Conservation (phyloP, 2,797 vertebrate genomes). For the Anguilla obscura region DNA sequence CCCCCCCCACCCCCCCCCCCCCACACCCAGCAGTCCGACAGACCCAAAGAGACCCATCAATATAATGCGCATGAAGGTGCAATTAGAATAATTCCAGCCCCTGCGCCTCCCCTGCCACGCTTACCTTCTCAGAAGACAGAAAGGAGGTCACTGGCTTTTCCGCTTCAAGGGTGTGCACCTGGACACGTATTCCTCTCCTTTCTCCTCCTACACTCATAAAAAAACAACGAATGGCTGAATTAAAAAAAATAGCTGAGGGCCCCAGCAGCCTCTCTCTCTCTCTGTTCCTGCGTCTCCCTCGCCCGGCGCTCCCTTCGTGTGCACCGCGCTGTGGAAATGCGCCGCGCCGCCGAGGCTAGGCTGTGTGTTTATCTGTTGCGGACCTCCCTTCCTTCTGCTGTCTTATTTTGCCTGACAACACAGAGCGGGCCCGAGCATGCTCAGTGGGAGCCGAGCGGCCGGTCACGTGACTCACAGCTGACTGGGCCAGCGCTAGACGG, state of each 20-base stretch:
- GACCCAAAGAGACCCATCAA: not conserved
- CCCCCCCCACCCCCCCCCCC: not conserved
- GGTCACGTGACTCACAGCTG: conserved; percentile 80
- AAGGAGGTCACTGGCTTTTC: not conserved
- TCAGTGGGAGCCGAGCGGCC: conserved; percentile 61
- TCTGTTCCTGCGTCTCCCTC: conserved; percentile 26
- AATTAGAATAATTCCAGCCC: not conserved
- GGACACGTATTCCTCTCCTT: not conserved
- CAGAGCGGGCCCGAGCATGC: conserved; percentile 74
- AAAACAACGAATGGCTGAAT: not conserved
- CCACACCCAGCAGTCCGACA: not conserved
- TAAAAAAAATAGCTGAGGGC: conserved; percentile 36
- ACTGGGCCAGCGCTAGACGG: conserved; percentile 66
- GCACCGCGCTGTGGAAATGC: conserved; percentile 39
- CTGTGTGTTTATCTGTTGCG: conserved; percentile 77
- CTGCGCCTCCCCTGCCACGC: not conserved
- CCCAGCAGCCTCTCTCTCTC: conserved; percentile 33
- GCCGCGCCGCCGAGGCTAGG: conserved; percentile 18
- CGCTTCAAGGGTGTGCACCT: not conserved
- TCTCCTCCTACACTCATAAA: not conserved
- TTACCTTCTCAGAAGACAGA: not conserved
- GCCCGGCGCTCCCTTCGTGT: not conserved
- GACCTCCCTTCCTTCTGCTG: conserved; percentile 72
- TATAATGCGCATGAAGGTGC: not conserved
- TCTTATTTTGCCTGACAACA: conserved; percentile 83